Conservation (phyloP, 2,888 invertebrate species). For the Melikaiella ostensackeni region DNA sequence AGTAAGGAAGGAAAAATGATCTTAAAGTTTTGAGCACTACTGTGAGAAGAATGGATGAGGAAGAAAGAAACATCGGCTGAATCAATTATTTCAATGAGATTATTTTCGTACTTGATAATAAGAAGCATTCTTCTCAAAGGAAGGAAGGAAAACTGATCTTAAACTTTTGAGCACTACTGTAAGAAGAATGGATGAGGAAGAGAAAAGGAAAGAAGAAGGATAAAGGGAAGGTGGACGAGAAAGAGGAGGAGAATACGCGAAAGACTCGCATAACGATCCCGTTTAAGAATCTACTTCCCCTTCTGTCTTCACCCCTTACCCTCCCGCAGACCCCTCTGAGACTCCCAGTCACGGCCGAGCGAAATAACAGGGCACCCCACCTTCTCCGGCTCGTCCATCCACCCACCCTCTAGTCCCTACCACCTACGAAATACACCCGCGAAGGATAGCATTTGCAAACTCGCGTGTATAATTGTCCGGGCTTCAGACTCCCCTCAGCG, state of each 20-base stretch:
- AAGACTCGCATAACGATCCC: slow-evolving; percentile 74
- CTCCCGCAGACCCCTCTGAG: slow-evolving; percentile 80
- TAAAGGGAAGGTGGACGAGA: slow-evolving; percentile 45
- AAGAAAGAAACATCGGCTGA: background rate
- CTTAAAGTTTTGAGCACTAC: slow-evolving; percentile 23
- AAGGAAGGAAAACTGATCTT: slow-evolving; percentile 17
- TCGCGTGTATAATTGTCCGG: slow-evolving; percentile 72
- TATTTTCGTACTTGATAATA: background rate
- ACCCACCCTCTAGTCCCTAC: slow-evolving; percentile 50
- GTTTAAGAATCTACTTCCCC: slow-evolving; percentile 70
- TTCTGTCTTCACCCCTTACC: slow-evolving; percentile 63
- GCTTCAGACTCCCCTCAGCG: slow-evolving; percentile 51
- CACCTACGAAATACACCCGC: slow-evolving; percentile 50
- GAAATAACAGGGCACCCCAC: slow-evolving; percentile 63
- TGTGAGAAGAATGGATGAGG: slow-evolving; percentile 41
- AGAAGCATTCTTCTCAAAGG: background rate
- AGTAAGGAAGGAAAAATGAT: background rate
- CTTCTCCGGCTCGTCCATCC: slow-evolving; percentile 50
- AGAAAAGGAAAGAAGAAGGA: slow-evolving; percentile 40
- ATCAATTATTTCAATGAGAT: too few relatives aligned
- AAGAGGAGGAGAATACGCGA: slow-evolving; percentile 61
- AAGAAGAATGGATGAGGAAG: slow-evolving; percentile 41
- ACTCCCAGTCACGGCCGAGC: slow-evolving; percentile 73
- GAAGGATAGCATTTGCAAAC: slow-evolving; percentile 70
- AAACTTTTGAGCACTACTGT: slow-evolving; percentile 19